Base-by-base conservation (phyloP, 2,797 vertebrate species). In the Strix occidentalis region DNA sequence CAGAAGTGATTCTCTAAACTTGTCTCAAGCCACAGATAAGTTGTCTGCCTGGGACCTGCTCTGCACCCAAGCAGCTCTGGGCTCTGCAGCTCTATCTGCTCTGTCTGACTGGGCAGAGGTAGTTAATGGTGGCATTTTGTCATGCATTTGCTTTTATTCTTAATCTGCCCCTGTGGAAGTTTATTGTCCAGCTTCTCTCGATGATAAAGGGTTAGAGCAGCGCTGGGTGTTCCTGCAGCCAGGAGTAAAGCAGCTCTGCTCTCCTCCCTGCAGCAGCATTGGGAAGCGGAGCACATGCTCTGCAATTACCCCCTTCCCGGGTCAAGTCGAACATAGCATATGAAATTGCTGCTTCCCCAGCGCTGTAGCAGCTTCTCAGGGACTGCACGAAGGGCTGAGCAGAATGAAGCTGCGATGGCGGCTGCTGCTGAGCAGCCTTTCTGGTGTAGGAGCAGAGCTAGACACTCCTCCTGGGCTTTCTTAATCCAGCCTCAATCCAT, bases 241-340 rank as follows among this genome's bases (percentile, higher is more conserved):
- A 8, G n/a, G 56, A 2, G 2, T 0, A 29, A 43, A 64, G 50
- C 81, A 48, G 53, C 60, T 60, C 48, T 1, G 5, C 50, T n/a
- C 69, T 29, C 41, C 35, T 51, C 9, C 53, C 43, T 6, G 29
- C 46, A 24, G 61, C 13, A 3, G 39, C 15, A 1, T 3, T 9
- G 80, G 54, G 7, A 70, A 46, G 48, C 65, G 6, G 57, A 84
- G 75, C 82, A 64, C 17, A 1, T 0, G 41, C 84, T 50, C 43
- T 31, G 63, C 54, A 16, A 2, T 72, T 48, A 21, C 74, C 71
- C 8, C 10, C 33, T 79, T 39, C 57, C n/a, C 0, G 1, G 26
- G 33, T 71, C 80, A 33, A 5, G 10, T 33, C 0, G 1, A 58
- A 3, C 20, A 0, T 10, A 0, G 1, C n/a, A 1, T 6, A 6